Base-by-base conservation (phyloP, 2,113 vertebrate species). In the Cinclus cinclus region DNA sequence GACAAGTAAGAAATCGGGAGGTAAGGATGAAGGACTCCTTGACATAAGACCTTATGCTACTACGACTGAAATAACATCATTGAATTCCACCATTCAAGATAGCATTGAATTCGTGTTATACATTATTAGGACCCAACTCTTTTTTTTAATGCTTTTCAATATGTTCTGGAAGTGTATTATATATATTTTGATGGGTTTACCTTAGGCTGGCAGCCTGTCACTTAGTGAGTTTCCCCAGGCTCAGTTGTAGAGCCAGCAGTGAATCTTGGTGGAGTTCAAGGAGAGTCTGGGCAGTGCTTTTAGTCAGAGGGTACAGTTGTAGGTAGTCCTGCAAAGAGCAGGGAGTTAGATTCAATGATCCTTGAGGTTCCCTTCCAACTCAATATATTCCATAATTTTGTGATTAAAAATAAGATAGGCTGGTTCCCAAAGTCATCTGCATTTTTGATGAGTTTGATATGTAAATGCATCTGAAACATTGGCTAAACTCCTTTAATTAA, bases 221-320 rank as follows among this genome's bases (percentile, higher is more conserved):
- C 4, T 59, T 30, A 15, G 31, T 31, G 21, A 6, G 2, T 15
- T 50, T n/a, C 56, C 11, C n/a, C 24, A 79, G 39, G 47, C 44
- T 68, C n/a, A 58, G 2, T 63, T 81, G 74, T 67, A 47, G 27
- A 63, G 52, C 2, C 23, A 37, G 17, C 13, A 49, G 19, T 60
- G 41, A 70, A 83, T 19, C 7, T 21, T 65, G 8, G 15, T 0
- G 0, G 24, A 80, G 42, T 37, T 71, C 75, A 67, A 58, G 27
- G 18, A 28, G 11, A 1, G 4, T 5, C 42, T 81, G 42, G 47
- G 42, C 5, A 3, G 35, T 0, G 0, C 4, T 73, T 18, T 39
- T 22, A 81, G 42, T 46, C 33, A 58, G 14, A 30, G 7, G 3
- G 5, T 64, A 78, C 30, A 41, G 11, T 18, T 78, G 39, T 35